phyloP scores from a whole-genome alignment of 2,888 invertebrate species.

The Lutraria lutraria region DNA sequence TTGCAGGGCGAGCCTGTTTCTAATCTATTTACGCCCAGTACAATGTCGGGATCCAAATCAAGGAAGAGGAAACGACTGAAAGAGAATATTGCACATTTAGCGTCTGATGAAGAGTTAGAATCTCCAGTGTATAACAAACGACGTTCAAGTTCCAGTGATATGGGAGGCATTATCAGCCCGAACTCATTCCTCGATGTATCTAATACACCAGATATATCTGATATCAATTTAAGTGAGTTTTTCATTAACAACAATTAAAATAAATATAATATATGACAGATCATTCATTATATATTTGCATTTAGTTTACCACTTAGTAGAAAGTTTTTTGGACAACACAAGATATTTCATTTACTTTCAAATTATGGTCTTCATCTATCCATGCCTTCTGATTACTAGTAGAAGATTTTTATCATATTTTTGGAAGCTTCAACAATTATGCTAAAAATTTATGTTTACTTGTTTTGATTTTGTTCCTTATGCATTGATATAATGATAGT shows the following conservation, averaged over 20 bases:
- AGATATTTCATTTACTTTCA: too few species aligned
- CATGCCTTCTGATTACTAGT: too few species aligned
- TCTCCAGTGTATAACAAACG: conserved; percentile 89
- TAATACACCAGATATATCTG: conserved; percentile 87
- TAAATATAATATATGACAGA: background rate
- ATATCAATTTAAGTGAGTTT: conserved; percentile 68
- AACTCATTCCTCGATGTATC: conserved; percentile 95
- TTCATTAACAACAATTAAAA: background rate
- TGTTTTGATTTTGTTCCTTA: too few species aligned
- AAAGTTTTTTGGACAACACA: too few species aligned
- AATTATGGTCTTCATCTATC: too few species aligned
- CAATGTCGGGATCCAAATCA: conserved; percentile 86
- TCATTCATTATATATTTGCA: background rate
- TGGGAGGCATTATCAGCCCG: conserved; percentile 93
- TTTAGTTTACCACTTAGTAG: too few species aligned
- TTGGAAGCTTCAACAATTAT: too few species aligned
- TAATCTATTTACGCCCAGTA: conserved; percentile 71
- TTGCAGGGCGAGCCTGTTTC: conserved; percentile 53
- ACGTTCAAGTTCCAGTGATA: conserved; percentile 95
- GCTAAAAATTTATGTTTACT: too few species aligned
- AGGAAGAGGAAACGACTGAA: conserved; percentile 94
- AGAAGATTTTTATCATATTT: too few species aligned
- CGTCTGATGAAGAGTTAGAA: conserved; percentile 86
- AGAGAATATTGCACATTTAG: conserved; percentile 89
- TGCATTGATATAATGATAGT: too few species aligned